These are phyloP conservation scores for Aphrophora alni DNA, from an alignment of 2,888 invertebrate genomes.

Conservation along the genomic window DNA sequence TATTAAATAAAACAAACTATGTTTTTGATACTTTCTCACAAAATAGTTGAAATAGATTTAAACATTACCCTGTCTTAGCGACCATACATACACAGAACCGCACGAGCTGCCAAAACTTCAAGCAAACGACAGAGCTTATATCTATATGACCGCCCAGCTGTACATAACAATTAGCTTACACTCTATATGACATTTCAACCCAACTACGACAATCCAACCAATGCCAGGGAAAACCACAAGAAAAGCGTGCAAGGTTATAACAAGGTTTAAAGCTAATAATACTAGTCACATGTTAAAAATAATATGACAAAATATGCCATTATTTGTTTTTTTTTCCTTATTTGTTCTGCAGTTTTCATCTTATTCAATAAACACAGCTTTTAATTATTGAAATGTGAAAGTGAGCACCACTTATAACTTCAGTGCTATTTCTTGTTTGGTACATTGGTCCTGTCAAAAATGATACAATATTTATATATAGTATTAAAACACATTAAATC, in stretches of 20 bases:
- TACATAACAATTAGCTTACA: neutral
- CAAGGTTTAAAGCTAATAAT: neutral
- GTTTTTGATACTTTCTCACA: neutral
- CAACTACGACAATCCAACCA: neutral
- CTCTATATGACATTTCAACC: neutral
- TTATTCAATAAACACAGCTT: neutral
- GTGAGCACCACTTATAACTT: neutral
- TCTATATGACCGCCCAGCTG: neutral
- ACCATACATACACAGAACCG: constrained; percentile 25
- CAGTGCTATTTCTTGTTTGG: neutral
- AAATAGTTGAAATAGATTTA: constrained; percentile 45
- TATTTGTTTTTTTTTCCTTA: neutral
- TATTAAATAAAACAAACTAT: neutral
- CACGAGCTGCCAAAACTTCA: constrained; percentile 32
- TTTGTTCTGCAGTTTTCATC: neutral
- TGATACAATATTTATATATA: neutral
- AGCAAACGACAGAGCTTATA: neutral
- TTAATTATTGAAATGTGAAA: neutral
- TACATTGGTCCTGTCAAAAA: neutral
- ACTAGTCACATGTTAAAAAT: neutral
- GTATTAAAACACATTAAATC: neutral
- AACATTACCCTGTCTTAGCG: neutral
- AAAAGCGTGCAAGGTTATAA: neutral
- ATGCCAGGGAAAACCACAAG: neutral
- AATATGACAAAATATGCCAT: neutral